Base-by-base conservation (phyloP, 2,888 invertebrate species). In the Phyllotreta striolata region DNA sequence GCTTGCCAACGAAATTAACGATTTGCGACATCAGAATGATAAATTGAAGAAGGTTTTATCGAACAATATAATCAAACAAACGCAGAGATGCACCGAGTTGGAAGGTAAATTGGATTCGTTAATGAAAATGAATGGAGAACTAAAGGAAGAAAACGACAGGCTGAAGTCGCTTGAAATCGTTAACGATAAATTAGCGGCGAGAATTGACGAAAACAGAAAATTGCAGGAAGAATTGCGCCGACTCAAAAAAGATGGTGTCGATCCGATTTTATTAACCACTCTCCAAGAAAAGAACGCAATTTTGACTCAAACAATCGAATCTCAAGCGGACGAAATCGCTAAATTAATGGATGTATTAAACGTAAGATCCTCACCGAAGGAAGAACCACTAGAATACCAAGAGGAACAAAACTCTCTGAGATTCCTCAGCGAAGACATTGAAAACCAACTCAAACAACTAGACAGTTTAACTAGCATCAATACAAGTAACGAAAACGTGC, bases 391-490 rank as follows among this genome's bases (percentile, higher is more conserved):
- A 1, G 38, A 65, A 47, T 62, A 55, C 24, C 66, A 69, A 44
- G 35, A 71, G 9, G 73, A 74, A 12, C 72, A 73, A 58, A 73
- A 75, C 44, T 71, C 72, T 10, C 62, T 79, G 41, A 70, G 74
- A 56, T 66, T 72, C n/a, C 70, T 73, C 41, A 71, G 77, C 14
- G 72, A 72, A 43, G 73, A 78, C 57, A 68, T 78, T 6, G 75
- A 78, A 70, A 70, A 72, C 56, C 74, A 76, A 60, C 47, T 76
- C 35, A 73, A 66, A 43, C 63, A 60, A 37, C 34, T 72, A 14
- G 51, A 59, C 12, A 37, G 35, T 43, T 9, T 41, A 5, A 12
- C 7, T 40, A 12, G 5, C 10, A 6, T 49, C 34, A 10, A 13
- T 8, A 10, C 38, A 59, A 66, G 67, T 8, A 56, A 69, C 1